Base-by-base conservation (phyloP, 2,113 vertebrate species). In the Sebastes fasciatus region DNA sequence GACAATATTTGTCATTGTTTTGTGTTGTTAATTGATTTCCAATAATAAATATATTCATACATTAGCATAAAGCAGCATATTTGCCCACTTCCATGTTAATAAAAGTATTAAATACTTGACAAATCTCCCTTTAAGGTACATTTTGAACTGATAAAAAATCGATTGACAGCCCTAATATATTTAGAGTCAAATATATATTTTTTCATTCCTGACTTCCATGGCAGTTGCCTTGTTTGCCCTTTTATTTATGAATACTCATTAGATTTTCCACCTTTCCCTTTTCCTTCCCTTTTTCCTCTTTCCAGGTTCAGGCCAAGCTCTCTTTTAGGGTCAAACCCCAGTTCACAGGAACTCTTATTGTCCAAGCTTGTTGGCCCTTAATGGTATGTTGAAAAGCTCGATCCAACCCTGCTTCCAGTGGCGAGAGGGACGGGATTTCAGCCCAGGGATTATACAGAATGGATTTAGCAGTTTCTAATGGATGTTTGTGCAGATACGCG, bases 261-360 rank as follows among this genome's bases (percentile, higher is more conserved):
- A 12, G 8, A 8, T 92, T 85, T 93, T 92, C 83, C 14, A 14
- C 16, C 52, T 54, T 54, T 49, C 13, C 11, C 49, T 61, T 64
- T 57, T 7, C 43, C 13, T 23, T 4, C 42, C 19, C 11, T 52
- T 69, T 91, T 12, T 93, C 77, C 86, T 93, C 77, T 90, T 85
- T 79, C 16, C 92, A 94, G 95, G 93, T 80, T 82, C 90, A 92
- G 81, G 60, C 54, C 55, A 83, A 92, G 91, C 89, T 90, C 93
- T 89, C 42, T 67, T 89, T 64, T 94, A 94, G 91, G 90, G 83
- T 86, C 80, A 90, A 88, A 89, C 42, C 26, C 68, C 46, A 72
- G 14, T 88, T 84, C 77, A 88, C 69, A 74, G 5, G 34, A 85
- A 89, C 46, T 68, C 94, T 57, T 72, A 23, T 26, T 48, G 46